A percentile compares a stretch with the other conserved stretches of the same genome.
Conservation (phyloP, 92 coral and sea anemone genomes). For the Paragorgia papillata region DNA sequence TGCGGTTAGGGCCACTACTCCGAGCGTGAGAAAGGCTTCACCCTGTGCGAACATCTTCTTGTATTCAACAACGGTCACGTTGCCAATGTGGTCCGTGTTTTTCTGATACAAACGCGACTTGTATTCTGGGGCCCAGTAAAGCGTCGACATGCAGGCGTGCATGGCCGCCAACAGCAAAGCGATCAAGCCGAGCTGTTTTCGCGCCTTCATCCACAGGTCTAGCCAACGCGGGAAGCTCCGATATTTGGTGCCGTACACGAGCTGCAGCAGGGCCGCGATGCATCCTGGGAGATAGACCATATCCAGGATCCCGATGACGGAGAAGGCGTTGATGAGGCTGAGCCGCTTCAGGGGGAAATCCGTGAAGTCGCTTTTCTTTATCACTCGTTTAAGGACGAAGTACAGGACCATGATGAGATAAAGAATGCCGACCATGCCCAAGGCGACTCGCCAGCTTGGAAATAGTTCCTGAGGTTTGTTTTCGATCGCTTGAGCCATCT, state of each 20-base stretch:
- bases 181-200: conserved; percentile 26
- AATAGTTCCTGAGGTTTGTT: neutral
- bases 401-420: neutral
- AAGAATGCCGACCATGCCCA: neutral
- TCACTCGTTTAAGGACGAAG: conserved; percentile 1
- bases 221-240: conserved; percentile 30
- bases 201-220: conserved; percentile 31
- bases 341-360: conserved; percentile 25
- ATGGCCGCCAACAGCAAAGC: conserved; percentile 6
- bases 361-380: conserved; percentile 7
- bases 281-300: conserved; percentile 32
- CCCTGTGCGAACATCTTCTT: conserved; percentile 26
- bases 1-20: conserved; percentile 11
- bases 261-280: conserved; percentile 26
- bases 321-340: conserved; percentile 5
- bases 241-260: conserved; percentile 28
- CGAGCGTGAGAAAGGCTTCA: conserved; percentile 19
- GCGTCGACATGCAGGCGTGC: conserved; percentile 32
- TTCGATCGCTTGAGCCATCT: neutral
- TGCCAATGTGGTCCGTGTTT: neutral
- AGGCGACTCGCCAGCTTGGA: conserved; percentile 1
- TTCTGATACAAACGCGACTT: conserved; percentile 14
- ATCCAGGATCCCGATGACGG: conserved; percentile 16
- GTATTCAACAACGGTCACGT: conserved; percentile 1
- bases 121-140: conserved; percentile 28